Evolutionary conservation across 1,140 invertebrate species (phyloP).

Genomic region (Trigoniulus corallinus): DNA sequence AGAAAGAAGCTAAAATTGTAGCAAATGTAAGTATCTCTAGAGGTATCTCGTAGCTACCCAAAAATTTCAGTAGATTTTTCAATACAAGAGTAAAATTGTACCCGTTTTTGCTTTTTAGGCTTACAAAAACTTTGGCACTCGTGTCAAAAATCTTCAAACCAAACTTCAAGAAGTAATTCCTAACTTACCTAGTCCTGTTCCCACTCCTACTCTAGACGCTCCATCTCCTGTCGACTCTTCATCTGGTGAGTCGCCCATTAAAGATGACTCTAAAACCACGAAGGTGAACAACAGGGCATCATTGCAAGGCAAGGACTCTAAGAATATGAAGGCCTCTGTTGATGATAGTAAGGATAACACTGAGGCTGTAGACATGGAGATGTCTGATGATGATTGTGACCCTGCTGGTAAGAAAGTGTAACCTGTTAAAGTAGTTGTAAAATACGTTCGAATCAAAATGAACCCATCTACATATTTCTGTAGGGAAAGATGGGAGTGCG

Average conservation of each 20-base stretch:
- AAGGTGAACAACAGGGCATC: too few relatives aligned
- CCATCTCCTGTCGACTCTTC: slow-evolving; percentile 7
- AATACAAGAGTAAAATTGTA: background rate
- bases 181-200: slow-evolving; percentile 31
- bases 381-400: slow-evolving; percentile 5
- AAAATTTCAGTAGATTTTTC: background rate
- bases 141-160: slow-evolving; percentile 66
- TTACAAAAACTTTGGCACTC: slow-evolving; percentile 74
- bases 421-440: background rate
- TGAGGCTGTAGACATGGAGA: slow-evolving; percentile 9
- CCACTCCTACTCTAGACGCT: slow-evolving; percentile 18
- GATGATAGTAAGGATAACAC: slow-evolving; percentile 6
- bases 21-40: slow-evolving; percentile 69
- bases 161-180: slow-evolving; percentile 60
- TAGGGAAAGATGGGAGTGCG: background rate
- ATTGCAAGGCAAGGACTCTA: too few relatives aligned
- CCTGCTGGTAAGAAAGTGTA: background rate
- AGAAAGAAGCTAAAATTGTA: slow-evolving; percentile 80
- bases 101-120: slow-evolving; percentile 48
- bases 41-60: too few relatives aligned
- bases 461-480: too few relatives aligned
- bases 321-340: too few relatives aligned
- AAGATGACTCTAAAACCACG: too few relatives aligned
- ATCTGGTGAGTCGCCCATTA: background rate
- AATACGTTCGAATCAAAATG: too few relatives aligned